These are phyloP conservation scores for Subacronicta megacephala DNA, from an alignment of 2,888 invertebrate genomes.

Conservation along the genomic window DNA sequence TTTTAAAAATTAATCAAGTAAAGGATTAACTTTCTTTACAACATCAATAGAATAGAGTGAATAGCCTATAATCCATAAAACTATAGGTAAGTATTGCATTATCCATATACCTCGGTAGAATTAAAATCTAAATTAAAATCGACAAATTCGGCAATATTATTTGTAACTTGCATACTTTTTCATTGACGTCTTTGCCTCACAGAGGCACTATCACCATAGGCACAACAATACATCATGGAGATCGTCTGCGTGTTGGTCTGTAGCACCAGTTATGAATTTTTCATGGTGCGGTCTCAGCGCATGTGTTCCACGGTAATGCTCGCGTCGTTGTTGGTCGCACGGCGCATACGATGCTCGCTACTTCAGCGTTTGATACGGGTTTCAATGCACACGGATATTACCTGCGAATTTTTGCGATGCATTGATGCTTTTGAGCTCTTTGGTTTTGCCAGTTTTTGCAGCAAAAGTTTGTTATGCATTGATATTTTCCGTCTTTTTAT, in stretches of 20 bases:
- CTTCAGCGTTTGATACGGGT: constrained; percentile 20
- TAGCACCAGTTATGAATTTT: constrained; percentile 81
- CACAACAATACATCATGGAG: background rate
- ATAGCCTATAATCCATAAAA: too few species aligned
- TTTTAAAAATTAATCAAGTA: too few species aligned
- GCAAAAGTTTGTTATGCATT: too few species aligned
- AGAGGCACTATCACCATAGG: background rate
- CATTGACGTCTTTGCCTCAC: background rate
- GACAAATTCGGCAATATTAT: too few species aligned
- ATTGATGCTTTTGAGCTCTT: background rate
- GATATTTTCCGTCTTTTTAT: too few species aligned
- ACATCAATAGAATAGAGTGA: too few species aligned
- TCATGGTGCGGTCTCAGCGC: constrained; percentile 74
- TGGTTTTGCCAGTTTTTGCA: background rate
- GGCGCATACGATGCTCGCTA: constrained; percentile 8
- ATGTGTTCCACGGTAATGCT: constrained; percentile 75
- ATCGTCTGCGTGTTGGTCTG: constrained; percentile 59
- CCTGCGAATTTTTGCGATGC: constrained; percentile 10
- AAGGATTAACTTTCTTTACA: too few species aligned
- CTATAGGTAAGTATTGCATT: too few species aligned
- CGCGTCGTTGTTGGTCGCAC: constrained; percentile 69
- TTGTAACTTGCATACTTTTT: too few species aligned
- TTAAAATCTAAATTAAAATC: too few species aligned
- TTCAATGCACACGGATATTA: constrained; percentile 10
- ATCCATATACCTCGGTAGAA: too few species aligned